phyloP scores from a whole-genome alignment of 2,888 invertebrate species.

The Pollenia amentaria region DNA sequence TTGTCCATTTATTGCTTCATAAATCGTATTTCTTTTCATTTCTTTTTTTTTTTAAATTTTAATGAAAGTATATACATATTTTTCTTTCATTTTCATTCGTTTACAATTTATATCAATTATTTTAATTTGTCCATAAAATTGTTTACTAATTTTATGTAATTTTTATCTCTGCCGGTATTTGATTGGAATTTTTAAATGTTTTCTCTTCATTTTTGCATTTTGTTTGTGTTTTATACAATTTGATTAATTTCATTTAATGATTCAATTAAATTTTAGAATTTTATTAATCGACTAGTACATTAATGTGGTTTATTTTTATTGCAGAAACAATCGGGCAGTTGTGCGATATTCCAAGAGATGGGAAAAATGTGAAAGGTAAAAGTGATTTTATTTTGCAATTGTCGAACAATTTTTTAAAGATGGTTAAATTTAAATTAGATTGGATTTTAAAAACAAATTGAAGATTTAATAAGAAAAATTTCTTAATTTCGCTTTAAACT shows the following conservation, averaged over 20 bases:
- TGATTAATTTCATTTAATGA: conserved; percentile 57
- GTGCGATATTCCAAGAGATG: neutral
- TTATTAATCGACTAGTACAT: conserved; percentile 45
- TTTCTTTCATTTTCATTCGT: conserved; percentile 42
- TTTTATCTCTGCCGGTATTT: conserved; percentile 31
- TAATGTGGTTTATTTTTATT: conserved; percentile 22
- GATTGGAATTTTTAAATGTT: conserved; percentile 53
- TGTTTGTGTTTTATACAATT: conserved; percentile 34
- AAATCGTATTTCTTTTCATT: conserved; percentile 19
- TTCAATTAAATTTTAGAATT: conserved; percentile 57
- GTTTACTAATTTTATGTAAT: conserved; percentile 58
- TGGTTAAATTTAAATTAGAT: too few relatives aligned
- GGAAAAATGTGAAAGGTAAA: conserved; percentile 54
- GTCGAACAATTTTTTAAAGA: too few relatives aligned
- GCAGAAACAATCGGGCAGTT: conserved; percentile 1
- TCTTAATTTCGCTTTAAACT: too few relatives aligned
- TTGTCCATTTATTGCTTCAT: conserved; percentile 18
- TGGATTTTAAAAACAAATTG: too few relatives aligned
- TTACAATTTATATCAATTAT: conserved; percentile 53
- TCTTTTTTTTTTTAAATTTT: neutral
- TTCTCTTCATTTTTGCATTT: neutral
- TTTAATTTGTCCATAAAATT: conserved; percentile 68
- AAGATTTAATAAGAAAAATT: too few relatives aligned
- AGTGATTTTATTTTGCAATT: neutral
- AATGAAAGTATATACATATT: conserved; percentile 43